Conservation (phyloP, 2,797 vertebrate species). For the Anolis apletophallus region DNA sequence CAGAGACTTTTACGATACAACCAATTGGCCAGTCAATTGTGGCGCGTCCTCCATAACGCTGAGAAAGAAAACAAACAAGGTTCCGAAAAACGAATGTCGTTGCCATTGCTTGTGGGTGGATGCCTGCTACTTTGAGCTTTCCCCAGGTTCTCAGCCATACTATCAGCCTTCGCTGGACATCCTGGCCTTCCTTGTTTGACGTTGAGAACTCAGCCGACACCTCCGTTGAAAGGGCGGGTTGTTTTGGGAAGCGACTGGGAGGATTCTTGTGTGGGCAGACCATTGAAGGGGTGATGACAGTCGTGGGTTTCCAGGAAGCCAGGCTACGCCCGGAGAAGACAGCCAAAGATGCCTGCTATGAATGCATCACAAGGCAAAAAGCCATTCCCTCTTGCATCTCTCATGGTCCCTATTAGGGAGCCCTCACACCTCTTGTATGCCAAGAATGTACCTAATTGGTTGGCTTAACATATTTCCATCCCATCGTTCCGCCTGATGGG, state of each 20-base stretch:
- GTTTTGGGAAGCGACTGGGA: conserved; percentile 72
- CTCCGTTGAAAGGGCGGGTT: conserved; percentile 75
- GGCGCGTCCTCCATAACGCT: background rate
- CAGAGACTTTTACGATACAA: too few species aligned
- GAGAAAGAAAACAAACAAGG: too few species aligned
- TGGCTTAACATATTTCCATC: background rate
- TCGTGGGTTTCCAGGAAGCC: conserved; percentile 75
- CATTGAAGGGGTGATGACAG: conserved; percentile 87
- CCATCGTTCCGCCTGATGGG: conserved; percentile 44
- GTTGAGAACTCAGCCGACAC: conserved; percentile 61
- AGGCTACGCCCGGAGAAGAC: conserved; percentile 67
- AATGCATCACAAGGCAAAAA: conserved; percentile 60
- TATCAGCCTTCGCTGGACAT: background rate
- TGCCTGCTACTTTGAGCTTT: background rate
- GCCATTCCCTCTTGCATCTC: conserved; percentile 68
- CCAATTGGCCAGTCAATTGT: too few species aligned
- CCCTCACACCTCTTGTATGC: background rate
- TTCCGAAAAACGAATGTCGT: background rate
- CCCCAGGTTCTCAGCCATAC: conserved; percentile 30
- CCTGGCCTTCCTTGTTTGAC: conserved; percentile 61
- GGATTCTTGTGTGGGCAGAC: conserved; percentile 44
- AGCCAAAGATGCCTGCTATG: conserved; percentile 61
- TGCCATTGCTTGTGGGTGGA: too few species aligned
- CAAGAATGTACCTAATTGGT: background rate
- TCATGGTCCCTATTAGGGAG: conserved; percentile 26